Conservation (phyloP, 2,113 vertebrate species). For the Pithys albifrons region DNA sequence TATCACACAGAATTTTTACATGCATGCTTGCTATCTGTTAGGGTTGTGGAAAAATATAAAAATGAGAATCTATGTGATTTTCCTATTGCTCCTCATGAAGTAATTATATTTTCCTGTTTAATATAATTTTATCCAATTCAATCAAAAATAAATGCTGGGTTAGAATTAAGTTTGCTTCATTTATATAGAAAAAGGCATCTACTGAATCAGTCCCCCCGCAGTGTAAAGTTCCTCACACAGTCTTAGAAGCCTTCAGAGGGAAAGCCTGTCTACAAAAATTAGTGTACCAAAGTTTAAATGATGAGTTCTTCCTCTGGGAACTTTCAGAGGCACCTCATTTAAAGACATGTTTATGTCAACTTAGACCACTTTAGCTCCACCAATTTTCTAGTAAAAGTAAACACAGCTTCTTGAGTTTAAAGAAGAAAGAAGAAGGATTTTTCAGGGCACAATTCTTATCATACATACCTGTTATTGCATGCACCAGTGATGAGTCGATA, state of each 20-base stretch:
- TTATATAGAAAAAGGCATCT: not conserved
- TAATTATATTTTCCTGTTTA: not conserved
- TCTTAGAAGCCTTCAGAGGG: not conserved
- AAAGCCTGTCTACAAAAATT: not conserved
- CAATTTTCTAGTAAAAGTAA: not conserved
- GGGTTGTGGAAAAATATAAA: not conserved
- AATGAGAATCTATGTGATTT: not conserved
- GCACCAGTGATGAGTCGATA: conserved; percentile 87
- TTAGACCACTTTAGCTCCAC: fast-evolving
- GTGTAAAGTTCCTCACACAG: not conserved
- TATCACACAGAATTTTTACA: not conserved
- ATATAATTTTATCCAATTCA: not conserved
- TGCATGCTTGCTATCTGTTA: not conserved
- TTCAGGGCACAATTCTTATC: not conserved
- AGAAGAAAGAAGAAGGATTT: not conserved
- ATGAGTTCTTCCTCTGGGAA: not conserved
- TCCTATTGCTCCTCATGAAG: not conserved
- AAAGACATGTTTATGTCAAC: fast-evolving
- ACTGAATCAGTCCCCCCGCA: not conserved
- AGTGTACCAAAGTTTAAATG: not conserved
- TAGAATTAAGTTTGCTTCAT: not conserved
- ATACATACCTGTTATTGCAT: conserved; percentile 91
- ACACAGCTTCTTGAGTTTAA: not conserved
- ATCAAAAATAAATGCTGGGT: not conserved
- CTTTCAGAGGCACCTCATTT: not conserved